A percentile compares a stretch with the other conserved stretches of the same genome.
Evolutionary conservation across 2,888 invertebrate genomes (phyloP).

Genomic region (Dastarcus helophoroides): DNA sequence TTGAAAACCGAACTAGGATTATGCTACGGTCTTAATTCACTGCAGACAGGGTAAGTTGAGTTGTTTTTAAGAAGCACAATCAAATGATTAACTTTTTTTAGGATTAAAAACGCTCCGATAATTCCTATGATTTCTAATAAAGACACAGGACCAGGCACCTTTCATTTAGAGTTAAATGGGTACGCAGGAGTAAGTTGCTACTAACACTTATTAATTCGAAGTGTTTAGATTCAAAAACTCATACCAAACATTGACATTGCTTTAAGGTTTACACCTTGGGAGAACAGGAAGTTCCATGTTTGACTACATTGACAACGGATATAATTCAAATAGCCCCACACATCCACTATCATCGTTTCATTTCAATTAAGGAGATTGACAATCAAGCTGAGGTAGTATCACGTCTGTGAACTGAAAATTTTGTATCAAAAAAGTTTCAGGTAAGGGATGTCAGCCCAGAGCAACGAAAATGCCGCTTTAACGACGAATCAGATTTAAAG

Average conservation of each 20-base stretch:
- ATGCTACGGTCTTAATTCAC: slow-evolving; percentile 55
- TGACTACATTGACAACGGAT: slow-evolving; percentile 53
- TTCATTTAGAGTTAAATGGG: slow-evolving; percentile 43
- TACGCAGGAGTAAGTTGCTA: slow-evolving; percentile 40
- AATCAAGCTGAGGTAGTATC: slow-evolving; percentile 48
- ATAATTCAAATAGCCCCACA: slow-evolving; percentile 47
- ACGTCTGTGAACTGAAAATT: too few relatives aligned
- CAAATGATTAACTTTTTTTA: slow-evolving; percentile 20
- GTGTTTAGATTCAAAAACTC: background rate
- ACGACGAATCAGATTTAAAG: slow-evolving; percentile 50
- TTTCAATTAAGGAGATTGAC: slow-evolving; percentile 46
- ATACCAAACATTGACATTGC: background rate
- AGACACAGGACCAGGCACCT: slow-evolving; percentile 48
- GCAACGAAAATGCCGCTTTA: slow-evolving; percentile 61
- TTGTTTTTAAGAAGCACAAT: too few relatives aligned
- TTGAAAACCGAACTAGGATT: slow-evolving; percentile 57
- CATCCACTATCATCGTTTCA: slow-evolving; percentile 37
- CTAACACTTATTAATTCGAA: background rate
- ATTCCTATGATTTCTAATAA: slow-evolving; percentile 52
- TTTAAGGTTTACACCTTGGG: slow-evolving; percentile 50
- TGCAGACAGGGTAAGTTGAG: slow-evolving; percentile 52
- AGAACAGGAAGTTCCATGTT: slow-evolving; percentile 57
- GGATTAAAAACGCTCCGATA: slow-evolving; percentile 36
- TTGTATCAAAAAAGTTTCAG: too few relatives aligned
- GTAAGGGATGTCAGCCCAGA: slow-evolving; percentile 46